These are phyloP conservation scores for Mola mola DNA, from an alignment of 2,113 vertebrate species.

Conservation along the genomic window DNA sequence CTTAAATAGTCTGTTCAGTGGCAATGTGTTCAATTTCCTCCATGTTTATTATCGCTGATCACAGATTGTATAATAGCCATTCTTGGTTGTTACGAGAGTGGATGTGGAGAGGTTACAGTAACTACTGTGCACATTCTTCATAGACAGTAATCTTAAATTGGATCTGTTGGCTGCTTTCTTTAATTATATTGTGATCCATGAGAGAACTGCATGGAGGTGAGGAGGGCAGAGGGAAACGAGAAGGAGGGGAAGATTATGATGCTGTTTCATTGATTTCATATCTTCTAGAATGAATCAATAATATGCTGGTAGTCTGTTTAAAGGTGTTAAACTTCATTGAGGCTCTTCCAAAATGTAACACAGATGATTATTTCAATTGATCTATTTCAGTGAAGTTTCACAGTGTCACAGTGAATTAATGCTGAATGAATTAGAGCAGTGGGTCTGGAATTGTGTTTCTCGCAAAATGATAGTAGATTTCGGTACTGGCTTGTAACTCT, in stretches of 20 bases:
- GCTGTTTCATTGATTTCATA: constrained; percentile 54
- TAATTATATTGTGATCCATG: constrained; percentile 84
- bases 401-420: no score
- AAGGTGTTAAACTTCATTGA: constrained; percentile 4
- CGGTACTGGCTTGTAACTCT: no score
- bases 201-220: constrained; percentile 44
- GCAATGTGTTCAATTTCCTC: constrained; percentile 14
- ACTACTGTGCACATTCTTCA: constrained; percentile 68
- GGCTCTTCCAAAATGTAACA: background rate
- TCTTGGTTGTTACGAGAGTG: constrained; percentile 22
- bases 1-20: constrained; percentile 3
- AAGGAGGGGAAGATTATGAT: constrained; percentile 1
- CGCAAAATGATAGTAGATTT: no score
- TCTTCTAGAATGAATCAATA: constrained; percentile 47
- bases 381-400: background rate
- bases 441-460: no score
- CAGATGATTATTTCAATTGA: constrained; percentile 1
- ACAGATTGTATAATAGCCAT: constrained; percentile 47
- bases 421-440: no score
- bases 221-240: background rate
- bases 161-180: constrained; percentile 83
- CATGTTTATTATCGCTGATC: constrained; percentile 56
- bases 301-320: background rate
- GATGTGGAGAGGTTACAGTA: constrained; percentile 1
- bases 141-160: constrained; percentile 80